These are phyloP conservation scores for Mycteria americana DNA, from an alignment of 2,797 vertebrate genomes.

Conservation along the genomic window DNA sequence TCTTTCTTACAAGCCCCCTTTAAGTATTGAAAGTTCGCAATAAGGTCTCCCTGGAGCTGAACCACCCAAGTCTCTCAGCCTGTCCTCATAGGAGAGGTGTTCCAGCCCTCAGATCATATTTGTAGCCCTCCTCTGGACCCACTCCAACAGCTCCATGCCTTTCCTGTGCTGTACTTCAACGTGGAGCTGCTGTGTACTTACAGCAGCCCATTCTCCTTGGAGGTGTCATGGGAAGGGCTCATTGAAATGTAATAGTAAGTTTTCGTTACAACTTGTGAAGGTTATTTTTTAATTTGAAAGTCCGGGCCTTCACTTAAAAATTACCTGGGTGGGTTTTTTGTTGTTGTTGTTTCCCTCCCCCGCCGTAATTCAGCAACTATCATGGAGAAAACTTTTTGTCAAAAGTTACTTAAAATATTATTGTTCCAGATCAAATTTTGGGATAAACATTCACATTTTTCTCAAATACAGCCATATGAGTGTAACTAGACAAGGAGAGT, in stretches of 20 bases:
- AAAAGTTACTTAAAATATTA: not conserved
- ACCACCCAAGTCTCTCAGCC: not conserved
- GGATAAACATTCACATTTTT: not conserved
- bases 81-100: not conserved
- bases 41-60: not conserved
- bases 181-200: not conserved
- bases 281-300: not conserved
- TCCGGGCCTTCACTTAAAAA: not conserved
- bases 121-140: not conserved
- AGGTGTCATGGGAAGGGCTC: not conserved
- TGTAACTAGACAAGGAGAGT: not conserved
- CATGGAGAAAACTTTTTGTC: not conserved
- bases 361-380: not conserved
- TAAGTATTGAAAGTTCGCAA: rapidly evolving
- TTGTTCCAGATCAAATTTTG: not conserved
- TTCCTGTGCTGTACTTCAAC: not conserved
- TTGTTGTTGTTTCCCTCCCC: no score
- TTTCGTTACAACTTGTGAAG: not conserved
- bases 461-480: not conserved
- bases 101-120: not conserved
- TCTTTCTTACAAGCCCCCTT: not conserved
- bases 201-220: not conserved
- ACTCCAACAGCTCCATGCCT: not conserved
- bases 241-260: not conserved
- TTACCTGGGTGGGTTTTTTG: no score